Percentiles rank a stretch among this genome's conserved stretches.
Evolutionary conservation across 1,140 invertebrate genomes (phyloP).

Genomic region (Mesaphorura yosii): DNA sequence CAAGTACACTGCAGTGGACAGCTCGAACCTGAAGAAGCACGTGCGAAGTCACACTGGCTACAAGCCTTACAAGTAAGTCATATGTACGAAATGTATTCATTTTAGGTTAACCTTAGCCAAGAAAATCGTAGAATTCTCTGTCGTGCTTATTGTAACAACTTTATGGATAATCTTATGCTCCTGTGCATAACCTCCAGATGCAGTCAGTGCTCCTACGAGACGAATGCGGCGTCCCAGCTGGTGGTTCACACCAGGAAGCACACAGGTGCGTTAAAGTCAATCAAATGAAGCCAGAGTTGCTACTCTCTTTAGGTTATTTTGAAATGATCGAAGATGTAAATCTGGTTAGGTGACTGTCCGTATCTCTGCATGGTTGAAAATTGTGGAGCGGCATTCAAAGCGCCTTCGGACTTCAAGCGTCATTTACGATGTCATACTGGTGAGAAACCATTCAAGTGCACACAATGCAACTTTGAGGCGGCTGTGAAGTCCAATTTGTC

Average conservation of each 20-base stretch:
- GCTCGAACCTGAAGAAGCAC: conserved; percentile 33
- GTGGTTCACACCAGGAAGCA: conserved; percentile 40
- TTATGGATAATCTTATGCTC: too few species aligned
- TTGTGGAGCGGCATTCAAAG: conserved; percentile 39
- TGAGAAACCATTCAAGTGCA: conserved; percentile 37
- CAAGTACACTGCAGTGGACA: conserved; percentile 31
- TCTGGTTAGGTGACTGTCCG: conserved; percentile 35
- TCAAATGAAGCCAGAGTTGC: background rate
- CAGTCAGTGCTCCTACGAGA: conserved; percentile 39
- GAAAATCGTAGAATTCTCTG: too few species aligned
- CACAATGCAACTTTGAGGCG: conserved; percentile 35
- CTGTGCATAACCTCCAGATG: too few species aligned
- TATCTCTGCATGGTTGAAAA: conserved; percentile 35
- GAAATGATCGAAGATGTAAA: conserved; percentile 2
- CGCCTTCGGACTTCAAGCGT: conserved; percentile 38
- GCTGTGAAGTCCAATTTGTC: conserved; percentile 32
- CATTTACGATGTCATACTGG: conserved; percentile 37
- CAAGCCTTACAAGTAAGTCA: conserved; percentile 35
- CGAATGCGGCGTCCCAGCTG: conserved; percentile 39
- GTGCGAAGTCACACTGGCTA: conserved; percentile 33
- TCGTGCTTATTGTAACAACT: too few species aligned
- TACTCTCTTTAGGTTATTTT: conserved; percentile 15
- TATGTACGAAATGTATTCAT: background rate
- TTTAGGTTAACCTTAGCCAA: conserved; percentile 34
- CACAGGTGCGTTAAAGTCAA: conserved; percentile 34